phyloP scores from a whole-genome alignment of 2,888 invertebrate species.

The Branchellion lobata region DNA sequence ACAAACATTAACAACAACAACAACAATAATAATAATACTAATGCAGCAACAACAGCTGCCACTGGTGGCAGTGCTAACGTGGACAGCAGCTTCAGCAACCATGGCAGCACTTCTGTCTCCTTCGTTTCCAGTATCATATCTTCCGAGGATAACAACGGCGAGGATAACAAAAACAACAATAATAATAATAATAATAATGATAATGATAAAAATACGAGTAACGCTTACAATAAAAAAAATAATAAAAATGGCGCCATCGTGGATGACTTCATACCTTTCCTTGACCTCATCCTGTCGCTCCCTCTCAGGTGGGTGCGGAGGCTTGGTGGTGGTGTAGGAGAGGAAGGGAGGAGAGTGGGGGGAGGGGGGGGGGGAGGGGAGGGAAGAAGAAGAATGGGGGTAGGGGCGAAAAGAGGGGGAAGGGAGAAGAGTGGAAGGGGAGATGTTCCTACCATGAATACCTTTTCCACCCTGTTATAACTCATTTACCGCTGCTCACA shows the following conservation, averaged over 20 bases:
- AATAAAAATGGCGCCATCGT: constrained; percentile 62
- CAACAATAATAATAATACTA: background rate
- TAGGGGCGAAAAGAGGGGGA: background rate
- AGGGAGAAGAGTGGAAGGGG: background rate
- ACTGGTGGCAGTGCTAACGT: no score
- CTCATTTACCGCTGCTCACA: no score
- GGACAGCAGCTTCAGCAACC: no score
- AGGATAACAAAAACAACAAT: background rate
- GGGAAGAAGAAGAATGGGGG: background rate
- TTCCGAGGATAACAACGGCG: background rate
- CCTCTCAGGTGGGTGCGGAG: constrained; percentile 68
- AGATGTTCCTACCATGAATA: no score
- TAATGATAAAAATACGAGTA: constrained; percentile 60
- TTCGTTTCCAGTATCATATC: no score
- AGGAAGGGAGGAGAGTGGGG: background rate
- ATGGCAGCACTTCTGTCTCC: no score
- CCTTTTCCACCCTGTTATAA: no score
- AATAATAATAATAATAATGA: no score
- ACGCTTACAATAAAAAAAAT: constrained; percentile 62
- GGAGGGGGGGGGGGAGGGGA: background rate
- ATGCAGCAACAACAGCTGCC: no score
- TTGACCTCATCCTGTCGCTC: constrained; percentile 88
- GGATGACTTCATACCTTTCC: constrained; percentile 71
- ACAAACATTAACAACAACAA: background rate
- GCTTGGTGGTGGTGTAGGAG: background rate